Base-by-base conservation (phyloP, 2,888 invertebrate genomes). In the Drosophila rubida region DNA sequence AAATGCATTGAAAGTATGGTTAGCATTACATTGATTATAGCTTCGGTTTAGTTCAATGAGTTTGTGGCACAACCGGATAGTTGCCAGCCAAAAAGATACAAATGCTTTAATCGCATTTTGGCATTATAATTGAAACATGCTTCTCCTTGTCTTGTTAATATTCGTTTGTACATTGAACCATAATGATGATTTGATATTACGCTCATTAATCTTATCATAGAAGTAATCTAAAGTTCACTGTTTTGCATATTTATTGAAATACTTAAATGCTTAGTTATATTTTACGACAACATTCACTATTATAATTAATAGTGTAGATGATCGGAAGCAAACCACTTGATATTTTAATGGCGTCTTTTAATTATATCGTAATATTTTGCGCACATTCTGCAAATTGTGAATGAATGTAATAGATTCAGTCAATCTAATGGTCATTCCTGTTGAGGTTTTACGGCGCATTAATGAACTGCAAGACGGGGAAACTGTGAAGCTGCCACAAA, bases 31-130 rank as follows among this genome's bases (percentile, higher is more conserved):
- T 73, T 84, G 87, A 84, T 84, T 87, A 70, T 75, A 57, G 51
- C 46, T 57, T 25, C 58, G 82, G 70, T 84, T 76, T 84, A 82
- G 67, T 84, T 75, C 68, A 73, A 87, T 73, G 85, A 70, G 73
- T 69, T 84, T 83, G 51, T 60, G 35, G 32, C 49, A 49, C 68
- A 76, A 41, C 50, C 61, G 62, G 49, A 81, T 64, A 14, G 45
- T 57, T 73, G 66, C 46, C 61, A 58, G 39, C 73, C 42, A 32
- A 39, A 53, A 35, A n/a, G n/a, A 67, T 70, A 74, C 48, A 49
- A 54, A 41, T 23, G 37, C 30, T 42, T 59, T 63, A 65, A 76
- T 74, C 46, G 45, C 44, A 41, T 55, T 55, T 23, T 7, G 23
- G 4, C 14, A 37, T 14, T 37, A 8, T 37, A 14, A 37, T 37